Percentiles rank a stretch among this genome's conserved stretches.
Evolutionary conservation across 2,797 vertebrate genomes (phyloP).

Genomic region (Hydrolagus colliei): DNA sequence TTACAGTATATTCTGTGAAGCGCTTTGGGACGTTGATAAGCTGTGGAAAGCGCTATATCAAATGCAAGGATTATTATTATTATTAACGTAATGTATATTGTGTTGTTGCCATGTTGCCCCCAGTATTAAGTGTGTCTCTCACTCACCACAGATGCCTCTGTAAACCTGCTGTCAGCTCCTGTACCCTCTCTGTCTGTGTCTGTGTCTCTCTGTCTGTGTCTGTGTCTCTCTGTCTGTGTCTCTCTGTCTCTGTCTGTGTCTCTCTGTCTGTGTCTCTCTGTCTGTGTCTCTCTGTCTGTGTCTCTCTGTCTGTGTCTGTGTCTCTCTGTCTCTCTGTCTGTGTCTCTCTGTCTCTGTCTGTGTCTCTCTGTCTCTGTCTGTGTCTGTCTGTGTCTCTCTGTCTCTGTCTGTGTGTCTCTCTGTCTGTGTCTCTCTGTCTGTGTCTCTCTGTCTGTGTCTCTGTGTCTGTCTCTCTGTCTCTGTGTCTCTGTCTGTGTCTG

Average conservation of each 20-base stretch:
- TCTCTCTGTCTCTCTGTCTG: not conserved
- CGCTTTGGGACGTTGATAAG: no score
- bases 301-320: not conserved
- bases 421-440: not conserved
- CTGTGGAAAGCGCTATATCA: no score
- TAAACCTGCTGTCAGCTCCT: no score
- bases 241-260: not conserved
- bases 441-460: not conserved
- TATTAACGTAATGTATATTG: no score
- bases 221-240: not conserved
- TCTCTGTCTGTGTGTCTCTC: not conserved
- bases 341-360: not conserved
- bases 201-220: no score
- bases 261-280: not conserved
- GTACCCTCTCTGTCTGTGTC: no score
- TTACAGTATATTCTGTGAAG: no score
- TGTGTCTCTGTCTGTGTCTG: not conserved
- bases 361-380: not conserved
- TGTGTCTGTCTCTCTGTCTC: not conserved
- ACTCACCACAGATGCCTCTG: no score
- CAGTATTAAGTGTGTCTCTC: no score
- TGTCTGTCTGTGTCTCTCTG: not conserved
- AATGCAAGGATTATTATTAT: no score
- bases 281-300: not conserved
- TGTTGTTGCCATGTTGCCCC: no score